Evolutionary conservation across 2,797 vertebrate genomes (phyloP).

Genomic region (Microctenopoma lineatum): DNA sequence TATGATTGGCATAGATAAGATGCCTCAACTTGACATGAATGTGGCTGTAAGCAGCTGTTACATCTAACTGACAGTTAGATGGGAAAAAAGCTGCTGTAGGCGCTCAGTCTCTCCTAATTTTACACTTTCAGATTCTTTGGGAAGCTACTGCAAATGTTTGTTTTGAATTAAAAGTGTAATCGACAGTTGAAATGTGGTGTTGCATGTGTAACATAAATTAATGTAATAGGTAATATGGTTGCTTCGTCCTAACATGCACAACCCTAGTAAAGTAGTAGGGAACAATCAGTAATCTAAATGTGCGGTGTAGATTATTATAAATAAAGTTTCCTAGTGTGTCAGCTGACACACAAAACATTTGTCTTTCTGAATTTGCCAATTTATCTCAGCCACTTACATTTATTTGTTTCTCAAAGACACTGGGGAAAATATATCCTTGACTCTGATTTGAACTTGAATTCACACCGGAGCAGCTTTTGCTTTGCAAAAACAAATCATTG

Average conservation of each 20-base stretch:
- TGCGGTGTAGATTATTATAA: slow-evolving; percentile 8
- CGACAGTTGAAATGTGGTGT: neutral
- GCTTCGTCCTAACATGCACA: neutral
- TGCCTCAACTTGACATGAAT: slow-evolving; percentile 47
- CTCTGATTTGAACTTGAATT: slow-evolving; percentile 48
- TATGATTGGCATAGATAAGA: slow-evolving; percentile 58
- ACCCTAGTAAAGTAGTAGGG: neutral
- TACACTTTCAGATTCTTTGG: slow-evolving; percentile 13
- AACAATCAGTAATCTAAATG: neutral
- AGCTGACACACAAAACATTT: slow-evolving; percentile 30
- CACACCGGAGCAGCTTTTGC: slow-evolving; percentile 52
- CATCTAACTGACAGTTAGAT: slow-evolving; percentile 42
- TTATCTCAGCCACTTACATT: slow-evolving; percentile 31
- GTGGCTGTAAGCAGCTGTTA: slow-evolving; percentile 56
- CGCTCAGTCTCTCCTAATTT: slow-evolving; percentile 17
- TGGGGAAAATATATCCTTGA: slow-evolving; percentile 36
- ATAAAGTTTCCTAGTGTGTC: slow-evolving; percentile 46
- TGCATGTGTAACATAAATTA: neutral
- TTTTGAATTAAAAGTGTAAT: slow-evolving; percentile 12
- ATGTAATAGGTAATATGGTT: neutral
- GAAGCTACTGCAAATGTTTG: neutral
- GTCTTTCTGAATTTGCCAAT: slow-evolving; percentile 22
- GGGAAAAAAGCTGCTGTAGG: slow-evolving; percentile 14
- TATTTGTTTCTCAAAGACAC: slow-evolving; percentile 20
- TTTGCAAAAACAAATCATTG: slow-evolving; percentile 55